Conservation (phyloP, 1,140 invertebrate species). For the Drosophila asahinai region DNA sequence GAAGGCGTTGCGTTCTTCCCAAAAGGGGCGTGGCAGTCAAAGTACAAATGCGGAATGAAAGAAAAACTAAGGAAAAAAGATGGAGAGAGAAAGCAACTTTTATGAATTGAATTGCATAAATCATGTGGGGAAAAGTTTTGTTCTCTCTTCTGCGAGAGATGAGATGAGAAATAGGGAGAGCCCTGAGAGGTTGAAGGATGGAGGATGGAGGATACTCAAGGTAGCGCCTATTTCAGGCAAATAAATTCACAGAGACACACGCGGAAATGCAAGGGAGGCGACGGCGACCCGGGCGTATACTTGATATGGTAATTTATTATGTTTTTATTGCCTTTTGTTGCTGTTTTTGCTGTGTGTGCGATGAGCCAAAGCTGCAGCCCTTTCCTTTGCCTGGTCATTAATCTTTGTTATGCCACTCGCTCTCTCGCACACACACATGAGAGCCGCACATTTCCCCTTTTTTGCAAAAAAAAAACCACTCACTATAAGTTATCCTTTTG, state of each 20-base stretch:
- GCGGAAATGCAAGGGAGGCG: constrained; percentile 57
- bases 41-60: constrained; percentile 42
- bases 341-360: constrained; percentile 25
- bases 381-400: constrained; percentile 74
- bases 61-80: constrained; percentile 34
- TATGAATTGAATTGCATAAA: constrained; percentile 85
- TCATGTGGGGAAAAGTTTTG: constrained; percentile 70
- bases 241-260: constrained; percentile 59
- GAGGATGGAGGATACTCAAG: constrained; percentile 15
- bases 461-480: constrained; percentile 18
- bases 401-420: constrained; percentile 81
- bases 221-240: constrained; percentile 29
- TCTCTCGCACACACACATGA: constrained; percentile 48
- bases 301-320: constrained; percentile 85
- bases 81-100: constrained; percentile 54
- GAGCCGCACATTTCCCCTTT: constrained; percentile 9
- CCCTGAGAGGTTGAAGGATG: background rate
- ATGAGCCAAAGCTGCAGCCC: constrained; percentile 68
- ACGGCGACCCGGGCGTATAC: constrained; percentile 52
- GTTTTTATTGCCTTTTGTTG: constrained; percentile 82
- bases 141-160: constrained; percentile 14
- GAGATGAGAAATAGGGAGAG: background rate
- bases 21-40: constrained; percentile 24
- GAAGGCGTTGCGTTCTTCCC: constrained; percentile 27
- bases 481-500: constrained; percentile 73